Evolutionary conservation across 1,140 invertebrate genomes (phyloP).

Genomic region (Wiebesia pumilae): DNA sequence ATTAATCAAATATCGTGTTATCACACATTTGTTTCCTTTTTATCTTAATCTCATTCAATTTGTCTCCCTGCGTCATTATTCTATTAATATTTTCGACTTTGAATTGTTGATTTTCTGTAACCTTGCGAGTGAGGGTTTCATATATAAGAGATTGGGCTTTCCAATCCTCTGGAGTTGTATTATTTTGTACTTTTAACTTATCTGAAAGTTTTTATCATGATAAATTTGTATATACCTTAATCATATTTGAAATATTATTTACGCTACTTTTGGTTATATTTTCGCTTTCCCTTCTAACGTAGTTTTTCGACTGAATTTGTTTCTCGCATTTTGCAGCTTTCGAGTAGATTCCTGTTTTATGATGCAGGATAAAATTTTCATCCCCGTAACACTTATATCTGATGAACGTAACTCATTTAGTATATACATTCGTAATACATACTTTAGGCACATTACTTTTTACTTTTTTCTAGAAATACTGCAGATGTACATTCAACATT

Average conservation of each 20-base stretch:
- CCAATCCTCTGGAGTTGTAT: neutral
- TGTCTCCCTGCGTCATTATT: conserved; percentile 63
- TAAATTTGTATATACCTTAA: neutral
- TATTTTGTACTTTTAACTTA: neutral
- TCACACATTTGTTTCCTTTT: neutral
- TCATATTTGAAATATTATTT: neutral
- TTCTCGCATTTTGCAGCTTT: conserved; percentile 62
- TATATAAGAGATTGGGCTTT: neutral
- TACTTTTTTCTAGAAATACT: neutral
- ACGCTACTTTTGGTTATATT: conserved; percentile 1
- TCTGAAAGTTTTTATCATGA: neutral
- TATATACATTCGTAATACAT: neutral
- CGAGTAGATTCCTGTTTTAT: conserved; percentile 73
- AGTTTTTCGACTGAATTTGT: neutral
- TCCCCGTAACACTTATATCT: conserved; percentile 69
- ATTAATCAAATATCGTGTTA: neutral
- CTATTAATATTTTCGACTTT: neutral
- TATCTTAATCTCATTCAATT: conserved; percentile 66
- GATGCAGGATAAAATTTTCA: conserved; percentile 66
- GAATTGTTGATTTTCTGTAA: neutral
- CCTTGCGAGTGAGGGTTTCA: neutral
- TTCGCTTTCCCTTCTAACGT: neutral
- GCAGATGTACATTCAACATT: too few relatives aligned
- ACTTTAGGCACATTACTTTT: neutral
- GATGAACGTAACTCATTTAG: neutral